Evolutionary conservation across 1,140 invertebrate species (phyloP).

Genomic region (Vollenhovia emeryi): DNA sequence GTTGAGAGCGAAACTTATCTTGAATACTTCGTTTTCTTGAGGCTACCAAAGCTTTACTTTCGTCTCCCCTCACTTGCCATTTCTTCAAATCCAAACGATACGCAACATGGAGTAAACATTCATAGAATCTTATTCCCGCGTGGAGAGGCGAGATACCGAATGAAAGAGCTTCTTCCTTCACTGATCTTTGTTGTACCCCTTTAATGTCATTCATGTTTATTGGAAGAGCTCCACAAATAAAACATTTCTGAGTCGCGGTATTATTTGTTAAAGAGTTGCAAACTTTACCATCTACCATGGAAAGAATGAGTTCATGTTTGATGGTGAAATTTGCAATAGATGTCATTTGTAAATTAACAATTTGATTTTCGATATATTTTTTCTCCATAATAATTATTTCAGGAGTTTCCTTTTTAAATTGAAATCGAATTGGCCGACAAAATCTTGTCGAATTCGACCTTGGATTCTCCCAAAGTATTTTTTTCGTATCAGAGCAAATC

Average conservation of each 20-base stretch:
- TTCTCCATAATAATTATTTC: not conserved
- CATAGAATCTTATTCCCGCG: constrained; percentile 5
- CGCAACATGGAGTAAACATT: constrained; percentile 13
- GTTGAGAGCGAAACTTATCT: not conserved
- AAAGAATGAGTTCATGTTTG: constrained; percentile 9
- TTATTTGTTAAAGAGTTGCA: constrained; percentile 5
- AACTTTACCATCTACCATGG: constrained; percentile 5
- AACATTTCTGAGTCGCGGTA: not conserved
- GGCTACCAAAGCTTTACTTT: not conserved
- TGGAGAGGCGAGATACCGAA: not conserved
- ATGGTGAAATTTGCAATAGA: not conserved
- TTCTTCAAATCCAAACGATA: constrained; percentile 12
- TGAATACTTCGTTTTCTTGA: not conserved
- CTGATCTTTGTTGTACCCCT: not conserved
- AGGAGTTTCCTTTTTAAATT: not conserved
- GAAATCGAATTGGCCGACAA: not conserved
- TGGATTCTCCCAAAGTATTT: constrained; percentile 8
- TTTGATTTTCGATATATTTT: not conserved
- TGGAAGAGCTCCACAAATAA: not conserved
- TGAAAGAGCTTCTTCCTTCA: constrained; percentile 3
- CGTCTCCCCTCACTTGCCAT: constrained; percentile 18
- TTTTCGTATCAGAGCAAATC: not conserved
- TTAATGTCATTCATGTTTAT: constrained; percentile 5
- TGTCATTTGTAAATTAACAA: constrained; percentile 8
- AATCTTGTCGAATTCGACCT: not conserved